Percentiles rank a stretch among this genome's conserved stretches.
These are phyloP conservation scores for Aphrophora alni DNA, from an alignment of 2,888 invertebrate genomes.

Conservation along the genomic window DNA sequence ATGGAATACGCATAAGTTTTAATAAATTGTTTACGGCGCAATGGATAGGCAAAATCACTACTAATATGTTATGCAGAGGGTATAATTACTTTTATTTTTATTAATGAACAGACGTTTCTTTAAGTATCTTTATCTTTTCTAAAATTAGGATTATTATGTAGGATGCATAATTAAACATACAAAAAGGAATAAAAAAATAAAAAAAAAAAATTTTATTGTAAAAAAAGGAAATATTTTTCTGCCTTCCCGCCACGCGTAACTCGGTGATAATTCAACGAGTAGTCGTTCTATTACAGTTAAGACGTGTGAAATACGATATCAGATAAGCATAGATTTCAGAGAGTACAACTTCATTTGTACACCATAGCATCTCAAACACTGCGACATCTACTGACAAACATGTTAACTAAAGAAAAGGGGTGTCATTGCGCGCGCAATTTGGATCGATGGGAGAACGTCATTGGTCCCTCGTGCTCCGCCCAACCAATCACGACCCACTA, in stretches of 20 bases:
- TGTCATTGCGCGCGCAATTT: slow-evolving; percentile 39
- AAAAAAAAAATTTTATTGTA: too few species aligned
- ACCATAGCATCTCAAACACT: background rate
- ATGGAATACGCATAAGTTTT: too few species aligned
- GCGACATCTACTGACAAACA: background rate
- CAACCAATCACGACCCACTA: slow-evolving; percentile 18
- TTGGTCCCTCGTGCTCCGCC: slow-evolving; percentile 26
- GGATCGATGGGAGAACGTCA: background rate
- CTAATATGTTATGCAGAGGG: background rate
- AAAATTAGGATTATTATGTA: too few species aligned
- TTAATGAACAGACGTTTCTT: too few species aligned
- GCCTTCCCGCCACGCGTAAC: too few species aligned
- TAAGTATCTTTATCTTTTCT: too few species aligned
- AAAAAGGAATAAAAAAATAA: too few species aligned
- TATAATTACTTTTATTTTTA: background rate
- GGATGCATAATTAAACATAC: too few species aligned
- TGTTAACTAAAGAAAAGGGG: slow-evolving; percentile 35
- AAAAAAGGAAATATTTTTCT: too few species aligned
- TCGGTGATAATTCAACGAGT: too few species aligned
- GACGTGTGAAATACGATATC: background rate
- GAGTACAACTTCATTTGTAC: background rate
- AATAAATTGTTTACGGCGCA: background rate
- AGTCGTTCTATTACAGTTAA: too few species aligned
- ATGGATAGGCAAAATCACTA: background rate
- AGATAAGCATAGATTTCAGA: background rate